A percentile compares a stretch with the other conserved stretches of the same genome.
phyloP scores from a whole-genome alignment of 2,888 invertebrate genomes.

The Troides aeacus region DNA sequence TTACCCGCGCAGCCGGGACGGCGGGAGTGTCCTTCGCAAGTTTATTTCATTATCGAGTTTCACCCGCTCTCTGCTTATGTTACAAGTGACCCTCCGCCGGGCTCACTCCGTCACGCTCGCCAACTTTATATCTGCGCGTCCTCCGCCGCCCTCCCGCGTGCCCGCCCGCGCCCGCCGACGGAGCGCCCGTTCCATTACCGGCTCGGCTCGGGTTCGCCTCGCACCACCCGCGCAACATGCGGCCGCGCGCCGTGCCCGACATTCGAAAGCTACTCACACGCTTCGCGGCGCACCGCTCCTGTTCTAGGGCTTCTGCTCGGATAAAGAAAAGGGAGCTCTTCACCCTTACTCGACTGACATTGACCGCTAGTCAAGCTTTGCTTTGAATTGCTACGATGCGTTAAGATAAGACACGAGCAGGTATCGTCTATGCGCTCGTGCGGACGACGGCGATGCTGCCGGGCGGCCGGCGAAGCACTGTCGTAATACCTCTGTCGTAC shows the following conservation, averaged over 20 bases:
- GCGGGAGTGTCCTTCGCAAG: conserved; percentile 27
- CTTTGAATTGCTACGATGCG: no score
- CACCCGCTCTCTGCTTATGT: conserved; percentile 33
- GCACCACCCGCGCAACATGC: conserved; percentile 25
- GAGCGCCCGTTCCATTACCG: neutral
- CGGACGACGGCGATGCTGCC: no score
- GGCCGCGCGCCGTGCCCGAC: conserved; percentile 35
- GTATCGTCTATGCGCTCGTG: no score
- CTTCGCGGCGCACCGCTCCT: conserved; percentile 16
- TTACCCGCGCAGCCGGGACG: conserved; percentile 19
- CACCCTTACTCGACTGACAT: neutral
- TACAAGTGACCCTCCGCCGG: conserved; percentile 34
- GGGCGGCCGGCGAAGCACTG: no score
- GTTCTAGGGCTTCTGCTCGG: conserved; percentile 3
- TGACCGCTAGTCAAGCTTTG: no score
- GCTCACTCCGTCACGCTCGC: conserved; percentile 26
- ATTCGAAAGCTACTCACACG: conserved; percentile 36
- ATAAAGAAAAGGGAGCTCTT: neutral
- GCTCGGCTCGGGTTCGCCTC: neutral
- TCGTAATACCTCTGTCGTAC: no score
- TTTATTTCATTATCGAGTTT: conserved; percentile 41
- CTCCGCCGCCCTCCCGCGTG: neutral
- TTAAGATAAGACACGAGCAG: no score
- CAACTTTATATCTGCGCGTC: conserved; percentile 21
- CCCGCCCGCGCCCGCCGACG: neutral